Base-by-base conservation (phyloP, 2,113 vertebrate genomes). In the Ailuropoda melanoleuca region DNA sequence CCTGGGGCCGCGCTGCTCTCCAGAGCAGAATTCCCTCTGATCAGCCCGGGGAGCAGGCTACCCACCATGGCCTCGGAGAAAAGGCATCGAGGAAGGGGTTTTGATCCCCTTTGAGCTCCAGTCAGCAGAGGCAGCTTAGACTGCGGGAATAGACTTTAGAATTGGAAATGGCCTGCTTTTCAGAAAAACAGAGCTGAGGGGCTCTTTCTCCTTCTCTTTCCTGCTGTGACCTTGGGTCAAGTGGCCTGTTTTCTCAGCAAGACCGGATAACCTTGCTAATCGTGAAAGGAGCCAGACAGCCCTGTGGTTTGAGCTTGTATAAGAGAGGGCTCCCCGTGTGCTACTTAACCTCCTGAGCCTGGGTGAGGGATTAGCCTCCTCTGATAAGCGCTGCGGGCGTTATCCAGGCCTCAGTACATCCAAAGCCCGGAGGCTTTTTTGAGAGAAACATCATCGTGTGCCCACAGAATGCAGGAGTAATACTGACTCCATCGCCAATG, bases 201-300 rank as follows among this genome's bases (percentile, higher is more conserved):
- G 85, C 86, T 31, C 50, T 64, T 88, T 26, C 12, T 78, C 53
- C 87, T 92, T 29, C 80, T 86, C 46, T 66, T 72, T 85, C 95
- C 92, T 96, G 93, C 88, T 96, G 93, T 90, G 92, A 64, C 80
- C 74, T 66, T n/a, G 82, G 92, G 78, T 97, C 94, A 96, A 72
- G 68, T 95, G 78, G 58, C 46, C 60, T n/a, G 14, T 88, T 97
- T 83, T 92, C 92, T 89, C 85, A 94, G 58, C 95, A 87, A 74
- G 92, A 50, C 96, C 92, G 24, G 37, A 48, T 55, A 85, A 89
- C 87, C 83, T 81, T 75, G 39, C 43, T 80, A 53, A 86, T 95
- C 5, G 58, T 72, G 43, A 92, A 96, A 83, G 50, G 85, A 95
- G 77, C 46, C 46, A 31, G 37, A 17, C 8, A 0, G 66, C 90